These are phyloP conservation scores for Anas capensis DNA, from an alignment of 2,797 vertebrate genomes.

Conservation along the genomic window DNA sequence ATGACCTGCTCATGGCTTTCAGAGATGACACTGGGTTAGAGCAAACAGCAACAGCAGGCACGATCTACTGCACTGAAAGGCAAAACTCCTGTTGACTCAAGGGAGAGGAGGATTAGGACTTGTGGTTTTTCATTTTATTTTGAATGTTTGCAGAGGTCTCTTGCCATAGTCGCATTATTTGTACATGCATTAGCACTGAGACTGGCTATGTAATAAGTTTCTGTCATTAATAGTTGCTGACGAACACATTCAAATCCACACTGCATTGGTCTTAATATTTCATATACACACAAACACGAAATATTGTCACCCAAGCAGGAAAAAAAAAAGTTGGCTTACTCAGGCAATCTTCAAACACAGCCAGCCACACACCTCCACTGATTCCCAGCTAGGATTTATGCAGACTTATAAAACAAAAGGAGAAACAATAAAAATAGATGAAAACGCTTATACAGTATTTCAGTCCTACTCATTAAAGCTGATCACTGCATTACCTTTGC, in stretches of 20 bases:
- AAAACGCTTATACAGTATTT: background rate
- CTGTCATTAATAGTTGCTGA: slow-evolving; percentile 14
- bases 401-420: background rate
- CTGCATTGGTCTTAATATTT: background rate
- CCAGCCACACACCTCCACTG: background rate
- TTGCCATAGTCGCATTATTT: slow-evolving; percentile 12
- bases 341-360: background rate
- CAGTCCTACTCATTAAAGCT: background rate
- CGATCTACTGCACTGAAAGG: background rate
- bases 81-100: background rate
- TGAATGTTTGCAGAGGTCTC: slow-evolving; percentile 35
- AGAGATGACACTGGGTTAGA: fast-evolving
- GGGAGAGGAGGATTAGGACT: background rate
- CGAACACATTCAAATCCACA: background rate
- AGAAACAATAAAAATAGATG: background rate
- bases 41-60: background rate
- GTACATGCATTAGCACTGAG: slow-evolving; percentile 18
- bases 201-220: slow-evolving; percentile 18
- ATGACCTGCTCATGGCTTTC: too few species aligned
- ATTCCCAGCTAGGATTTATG: background rate
- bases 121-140: slow-evolving; percentile 18
- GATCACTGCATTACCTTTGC: background rate
- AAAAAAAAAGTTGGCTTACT: background rate
- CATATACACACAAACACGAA: background rate
- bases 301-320: background rate